Percentiles rank a stretch among this genome's conserved stretches.
phyloP scores from a whole-genome alignment of 2,888 invertebrate species.

The Penaeus monodon region DNA sequence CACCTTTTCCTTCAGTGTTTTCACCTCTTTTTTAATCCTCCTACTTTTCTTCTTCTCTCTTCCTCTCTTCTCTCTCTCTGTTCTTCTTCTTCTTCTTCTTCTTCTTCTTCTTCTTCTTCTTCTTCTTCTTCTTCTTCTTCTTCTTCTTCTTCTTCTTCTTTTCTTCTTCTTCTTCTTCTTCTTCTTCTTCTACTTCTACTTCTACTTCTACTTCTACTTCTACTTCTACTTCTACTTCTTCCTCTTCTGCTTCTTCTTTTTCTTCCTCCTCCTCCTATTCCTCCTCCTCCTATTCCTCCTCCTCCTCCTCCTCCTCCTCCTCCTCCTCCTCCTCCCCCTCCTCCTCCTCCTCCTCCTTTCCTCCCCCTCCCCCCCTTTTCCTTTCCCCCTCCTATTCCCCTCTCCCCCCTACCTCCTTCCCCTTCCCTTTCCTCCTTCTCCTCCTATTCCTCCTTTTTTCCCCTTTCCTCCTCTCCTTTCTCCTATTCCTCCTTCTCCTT shows the following conservation, averaged over 20 bases:
- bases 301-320: not conserved
- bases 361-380: too few relatives aligned
- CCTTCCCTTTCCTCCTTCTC: too few relatives aligned
- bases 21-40: too few relatives aligned
- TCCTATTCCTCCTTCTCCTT: not conserved
- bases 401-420: too few relatives aligned
- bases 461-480: not conserved
- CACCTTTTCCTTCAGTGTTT: too few relatives aligned
- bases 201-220: not conserved
- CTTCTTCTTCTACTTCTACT: not conserved
- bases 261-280: not conserved
- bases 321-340: too few relatives aligned
- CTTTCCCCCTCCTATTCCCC: too few relatives aligned
- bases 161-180: not conserved
- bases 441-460: not conserved
- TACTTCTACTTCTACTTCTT: not conserved
- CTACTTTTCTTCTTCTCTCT: too few relatives aligned
- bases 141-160: not conserved
- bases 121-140: not conserved
- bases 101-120: too few relatives aligned
- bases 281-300: not conserved
- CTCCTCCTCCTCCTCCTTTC: too few relatives aligned
- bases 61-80: too few relatives aligned
- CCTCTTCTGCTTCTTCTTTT: not conserved
- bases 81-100: too few relatives aligned